Percentiles rank a stretch among this genome's conserved stretches.
phyloP scores from a whole-genome alignment of 1,140 invertebrate genomes.

The Drosophila melanica region DNA sequence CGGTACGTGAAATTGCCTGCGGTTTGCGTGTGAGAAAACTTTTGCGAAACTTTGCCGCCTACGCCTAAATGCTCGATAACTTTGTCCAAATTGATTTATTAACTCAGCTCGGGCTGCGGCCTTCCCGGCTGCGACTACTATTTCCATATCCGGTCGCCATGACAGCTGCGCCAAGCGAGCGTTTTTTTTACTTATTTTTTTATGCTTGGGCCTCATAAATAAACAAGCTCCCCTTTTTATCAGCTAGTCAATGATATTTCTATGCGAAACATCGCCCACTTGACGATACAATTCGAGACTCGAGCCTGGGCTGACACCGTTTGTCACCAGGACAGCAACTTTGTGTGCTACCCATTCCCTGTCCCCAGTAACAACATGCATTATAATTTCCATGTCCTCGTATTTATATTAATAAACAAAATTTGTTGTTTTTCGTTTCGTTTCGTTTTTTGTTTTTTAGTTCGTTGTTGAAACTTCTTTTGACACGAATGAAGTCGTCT shows the following conservation, averaged over 20 bases:
- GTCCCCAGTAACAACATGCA: constrained; percentile 45
- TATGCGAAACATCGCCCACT: constrained; percentile 57
- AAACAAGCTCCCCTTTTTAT: constrained; percentile 62
- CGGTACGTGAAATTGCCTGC: constrained; percentile 51
- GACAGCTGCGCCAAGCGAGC: constrained; percentile 51
- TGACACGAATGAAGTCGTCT: constrained; percentile 61
- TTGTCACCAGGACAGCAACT: constrained; percentile 81
- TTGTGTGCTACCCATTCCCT: constrained; percentile 30
- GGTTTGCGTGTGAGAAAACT: constrained; percentile 64
- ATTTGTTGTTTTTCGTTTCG: constrained; percentile 19
- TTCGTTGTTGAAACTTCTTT: constrained; percentile 72
- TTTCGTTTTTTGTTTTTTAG: constrained; percentile 1
- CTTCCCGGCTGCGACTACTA: background rate
- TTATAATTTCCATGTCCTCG: constrained; percentile 71
- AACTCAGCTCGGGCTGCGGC: constrained; percentile 51
- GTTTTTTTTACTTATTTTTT: constrained; percentile 18
- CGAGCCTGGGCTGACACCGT: constrained; percentile 79
- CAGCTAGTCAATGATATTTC: constrained; percentile 63
- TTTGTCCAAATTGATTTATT: constrained; percentile 81
- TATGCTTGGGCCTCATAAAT: constrained; percentile 65
- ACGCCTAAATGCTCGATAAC: constrained; percentile 78
- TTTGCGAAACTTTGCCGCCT: constrained; percentile 70
- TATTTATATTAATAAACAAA: constrained; percentile 82
- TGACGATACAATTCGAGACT: constrained; percentile 50
- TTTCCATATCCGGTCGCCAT: constrained; percentile 56